Evolutionary conservation across 2,113 vertebrate genomes (phyloP).

Genomic region (Edolisoma coerulescens): DNA sequence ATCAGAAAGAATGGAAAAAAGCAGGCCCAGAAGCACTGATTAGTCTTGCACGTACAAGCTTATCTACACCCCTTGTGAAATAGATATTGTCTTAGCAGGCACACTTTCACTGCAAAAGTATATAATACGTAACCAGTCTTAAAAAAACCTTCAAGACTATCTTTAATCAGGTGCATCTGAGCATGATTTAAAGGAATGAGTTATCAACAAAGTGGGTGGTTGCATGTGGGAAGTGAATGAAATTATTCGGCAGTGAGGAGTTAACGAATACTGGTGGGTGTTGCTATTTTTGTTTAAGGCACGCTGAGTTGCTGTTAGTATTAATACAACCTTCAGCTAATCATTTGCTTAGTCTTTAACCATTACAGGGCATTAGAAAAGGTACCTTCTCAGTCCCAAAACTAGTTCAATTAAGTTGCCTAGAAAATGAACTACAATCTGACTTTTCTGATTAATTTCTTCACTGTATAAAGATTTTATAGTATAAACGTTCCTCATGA

Average conservation of each 20-base stretch:
- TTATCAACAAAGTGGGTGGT: constrained; percentile 18
- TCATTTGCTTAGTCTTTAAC: background rate
- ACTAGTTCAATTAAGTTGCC: background rate
- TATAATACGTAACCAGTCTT: background rate
- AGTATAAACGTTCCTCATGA: background rate
- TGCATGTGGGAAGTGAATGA: constrained; percentile 31
- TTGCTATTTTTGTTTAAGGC: background rate
- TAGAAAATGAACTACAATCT: background rate
- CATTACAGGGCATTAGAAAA: background rate
- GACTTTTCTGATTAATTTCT: background rate
- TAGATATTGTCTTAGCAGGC: background rate
- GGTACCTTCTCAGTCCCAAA: background rate
- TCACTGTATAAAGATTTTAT: background rate
- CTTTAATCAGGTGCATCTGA: constrained; percentile 18
- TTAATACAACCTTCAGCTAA: background rate
- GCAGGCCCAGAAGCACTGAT: background rate
- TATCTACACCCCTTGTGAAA: background rate
- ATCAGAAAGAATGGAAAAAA: background rate
- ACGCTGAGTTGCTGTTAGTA: background rate
- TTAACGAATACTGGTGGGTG: background rate
- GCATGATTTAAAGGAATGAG: constrained; percentile 10
- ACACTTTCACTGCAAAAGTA: background rate
- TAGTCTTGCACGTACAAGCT: background rate
- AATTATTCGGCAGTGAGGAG: background rate
- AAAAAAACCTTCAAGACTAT: background rate